Conservation (phyloP, 64 coral and sea anemone genomes). For the Actinia equina region DNA sequence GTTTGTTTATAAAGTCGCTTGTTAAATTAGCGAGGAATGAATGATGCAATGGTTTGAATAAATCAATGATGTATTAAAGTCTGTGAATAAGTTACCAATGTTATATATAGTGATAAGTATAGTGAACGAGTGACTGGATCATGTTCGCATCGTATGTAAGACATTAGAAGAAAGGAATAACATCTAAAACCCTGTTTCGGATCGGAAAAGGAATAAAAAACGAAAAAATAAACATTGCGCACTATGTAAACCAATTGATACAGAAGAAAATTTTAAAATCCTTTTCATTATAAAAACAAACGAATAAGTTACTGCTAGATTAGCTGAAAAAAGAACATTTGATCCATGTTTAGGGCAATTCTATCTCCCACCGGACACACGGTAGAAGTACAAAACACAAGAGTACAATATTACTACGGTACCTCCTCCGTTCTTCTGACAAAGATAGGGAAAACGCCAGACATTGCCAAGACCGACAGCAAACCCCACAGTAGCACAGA, state of each 20-base stretch:
- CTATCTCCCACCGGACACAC: background rate
- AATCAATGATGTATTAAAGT: background rate
- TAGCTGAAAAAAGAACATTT: background rate
- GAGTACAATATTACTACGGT: background rate
- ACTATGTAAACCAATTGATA: background rate
- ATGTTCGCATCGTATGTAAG: too few species aligned
- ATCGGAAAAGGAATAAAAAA: background rate
- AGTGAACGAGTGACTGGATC: background rate
- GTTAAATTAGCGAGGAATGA: background rate
- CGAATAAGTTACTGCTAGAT: background rate
- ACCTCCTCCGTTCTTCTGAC: conserved; percentile 21
- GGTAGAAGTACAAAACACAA: background rate
- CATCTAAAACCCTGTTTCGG: background rate
- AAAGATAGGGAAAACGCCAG: conserved; percentile 20
- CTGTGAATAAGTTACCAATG: background rate
- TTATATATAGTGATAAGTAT: background rate
- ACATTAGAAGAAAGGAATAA: background rate
- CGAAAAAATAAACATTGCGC: conserved; percentile 14
- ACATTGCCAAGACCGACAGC: conserved; percentile 16
- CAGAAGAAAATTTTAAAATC: background rate
- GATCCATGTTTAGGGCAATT: background rate
- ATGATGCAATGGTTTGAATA: background rate
- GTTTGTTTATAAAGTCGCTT: background rate
- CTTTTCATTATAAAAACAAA: background rate
- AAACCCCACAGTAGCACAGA: background rate